Evolutionary conservation across 2,888 invertebrate genomes (phyloP).

Genomic region (Leptinotarsa tumamoca): DNA sequence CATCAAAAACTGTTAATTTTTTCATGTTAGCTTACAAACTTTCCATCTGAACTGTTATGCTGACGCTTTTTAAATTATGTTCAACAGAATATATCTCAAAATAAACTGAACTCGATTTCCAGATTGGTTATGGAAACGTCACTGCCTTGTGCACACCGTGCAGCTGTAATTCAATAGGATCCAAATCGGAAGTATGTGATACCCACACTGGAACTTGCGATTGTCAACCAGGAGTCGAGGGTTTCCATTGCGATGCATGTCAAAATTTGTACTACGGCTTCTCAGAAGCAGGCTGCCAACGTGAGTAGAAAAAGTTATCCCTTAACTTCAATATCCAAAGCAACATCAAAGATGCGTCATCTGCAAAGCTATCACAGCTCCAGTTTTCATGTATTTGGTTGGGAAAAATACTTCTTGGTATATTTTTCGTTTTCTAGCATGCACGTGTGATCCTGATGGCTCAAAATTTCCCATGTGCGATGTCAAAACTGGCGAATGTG

Average conservation of each 20-base stretch:
- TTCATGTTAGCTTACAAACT: too few species aligned
- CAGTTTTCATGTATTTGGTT: too few species aligned
- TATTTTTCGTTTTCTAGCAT: slow-evolving; percentile 75
- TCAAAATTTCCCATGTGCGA: slow-evolving; percentile 80
- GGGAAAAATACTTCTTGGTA: too few species aligned
- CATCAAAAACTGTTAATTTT: too few species aligned
- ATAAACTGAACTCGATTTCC: neutral
- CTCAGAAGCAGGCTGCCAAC: slow-evolving; percentile 73
- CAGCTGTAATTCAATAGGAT: slow-evolving; percentile 79
- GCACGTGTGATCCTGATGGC: slow-evolving; percentile 83
- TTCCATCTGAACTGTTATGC: too few species aligned
- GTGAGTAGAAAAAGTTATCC: slow-evolving; percentile 69
- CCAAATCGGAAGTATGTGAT: slow-evolving; percentile 79
- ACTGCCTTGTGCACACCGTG: slow-evolving; percentile 85
- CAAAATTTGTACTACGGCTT: slow-evolving; percentile 79
- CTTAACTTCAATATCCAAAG: too few species aligned
- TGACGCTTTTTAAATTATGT: too few species aligned
- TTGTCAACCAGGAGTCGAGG: slow-evolving; percentile 83
- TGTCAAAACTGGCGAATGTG: slow-evolving; percentile 82
- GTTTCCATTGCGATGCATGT: slow-evolving; percentile 81
- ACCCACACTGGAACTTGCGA: slow-evolving; percentile 81
- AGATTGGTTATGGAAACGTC: slow-evolving; percentile 79
- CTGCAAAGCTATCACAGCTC: too few species aligned
- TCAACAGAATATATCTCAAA: too few species aligned
- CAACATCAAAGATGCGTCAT: too few species aligned